Evolutionary conservation across 2,888 invertebrate species (phyloP).

Genomic region (Balanococcus diminutus): DNA sequence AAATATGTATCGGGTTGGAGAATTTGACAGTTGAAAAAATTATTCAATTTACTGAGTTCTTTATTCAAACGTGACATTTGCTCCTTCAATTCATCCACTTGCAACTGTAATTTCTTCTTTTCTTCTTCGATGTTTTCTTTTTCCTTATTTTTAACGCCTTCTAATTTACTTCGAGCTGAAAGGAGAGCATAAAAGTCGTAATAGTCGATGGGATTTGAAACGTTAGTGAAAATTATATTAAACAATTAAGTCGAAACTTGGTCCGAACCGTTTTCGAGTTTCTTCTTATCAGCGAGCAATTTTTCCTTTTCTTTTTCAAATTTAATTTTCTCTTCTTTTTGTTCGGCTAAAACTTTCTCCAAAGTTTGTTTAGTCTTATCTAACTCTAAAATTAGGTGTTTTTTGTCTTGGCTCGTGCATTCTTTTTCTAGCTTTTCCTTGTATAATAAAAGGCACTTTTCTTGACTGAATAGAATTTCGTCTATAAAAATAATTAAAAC

Average conservation of each 20-base stretch:
- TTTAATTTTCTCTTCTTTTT: slow-evolving; percentile 60
- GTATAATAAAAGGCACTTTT: slow-evolving; percentile 66
- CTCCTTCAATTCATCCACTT: slow-evolving; percentile 67
- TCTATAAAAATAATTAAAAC: slow-evolving; percentile 61
- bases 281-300: slow-evolving; percentile 66
- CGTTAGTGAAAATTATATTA: neutral
- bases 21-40: no score
- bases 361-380: slow-evolving; percentile 59
- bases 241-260: neutral
- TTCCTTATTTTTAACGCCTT: slow-evolving; percentile 62
- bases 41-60: slow-evolving; percentile 66
- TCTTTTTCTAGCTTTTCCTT: slow-evolving; percentile 54
- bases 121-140: slow-evolving; percentile 64
- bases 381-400: slow-evolving; percentile 57
- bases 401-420: slow-evolving; percentile 56
- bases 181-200: neutral
- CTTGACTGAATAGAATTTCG: slow-evolving; percentile 69
- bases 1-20: slow-evolving; percentile 27
- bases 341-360: slow-evolving; percentile 59
- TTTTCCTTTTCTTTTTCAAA: slow-evolving; percentile 65
- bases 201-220: neutral
- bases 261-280: slow-evolving; percentile 61
- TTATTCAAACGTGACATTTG: slow-evolving; percentile 68
- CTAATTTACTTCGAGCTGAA: slow-evolving; percentile 37
- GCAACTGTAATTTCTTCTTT: slow-evolving; percentile 63